These are phyloP conservation scores for Chlamydotis undulata DNA, from an alignment of 2,113 vertebrate species.

Conservation along the genomic window DNA sequence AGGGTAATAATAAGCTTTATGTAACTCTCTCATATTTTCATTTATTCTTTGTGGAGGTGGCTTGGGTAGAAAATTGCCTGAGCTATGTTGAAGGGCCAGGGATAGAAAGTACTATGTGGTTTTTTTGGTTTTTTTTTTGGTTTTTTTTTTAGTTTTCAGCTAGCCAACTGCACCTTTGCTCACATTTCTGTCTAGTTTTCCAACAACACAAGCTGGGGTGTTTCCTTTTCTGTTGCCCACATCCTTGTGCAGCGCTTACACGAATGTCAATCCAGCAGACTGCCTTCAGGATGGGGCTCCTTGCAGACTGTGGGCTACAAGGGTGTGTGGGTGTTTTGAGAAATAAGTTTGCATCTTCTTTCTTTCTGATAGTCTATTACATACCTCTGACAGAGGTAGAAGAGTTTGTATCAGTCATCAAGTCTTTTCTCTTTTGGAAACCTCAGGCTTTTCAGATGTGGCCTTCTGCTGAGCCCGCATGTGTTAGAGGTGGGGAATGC, in stretches of 20 bases:
- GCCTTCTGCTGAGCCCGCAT: neutral
- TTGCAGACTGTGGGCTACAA: neutral
- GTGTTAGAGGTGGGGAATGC: neutral
- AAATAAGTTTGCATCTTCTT: neutral
- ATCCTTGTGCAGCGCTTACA: neutral
- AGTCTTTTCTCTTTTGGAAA: neutral
- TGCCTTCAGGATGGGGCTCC: neutral
- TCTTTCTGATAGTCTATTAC: neutral
- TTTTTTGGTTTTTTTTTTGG: no score
- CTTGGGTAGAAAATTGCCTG: neutral
- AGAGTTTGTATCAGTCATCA: neutral
- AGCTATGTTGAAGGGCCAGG: neutral
- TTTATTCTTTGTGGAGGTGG: neutral
- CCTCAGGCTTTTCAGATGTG: neutral
- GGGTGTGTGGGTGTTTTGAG: neutral
- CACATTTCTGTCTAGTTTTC: neutral
- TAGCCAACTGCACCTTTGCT: neutral
- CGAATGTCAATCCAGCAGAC: neutral
- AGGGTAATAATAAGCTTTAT: neutral
- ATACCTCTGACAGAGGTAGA: neutral
- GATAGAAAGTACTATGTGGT: neutral
- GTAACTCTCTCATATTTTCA: neutral
- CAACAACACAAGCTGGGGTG: neutral
- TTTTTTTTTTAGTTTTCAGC: neutral
- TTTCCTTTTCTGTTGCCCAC: neutral